A percentile compares a stretch with the other conserved stretches of the same genome.
These are phyloP conservation scores for Oreochromis grahami DNA, from an alignment of 2,797 vertebrate species.

Conservation along the genomic window DNA sequence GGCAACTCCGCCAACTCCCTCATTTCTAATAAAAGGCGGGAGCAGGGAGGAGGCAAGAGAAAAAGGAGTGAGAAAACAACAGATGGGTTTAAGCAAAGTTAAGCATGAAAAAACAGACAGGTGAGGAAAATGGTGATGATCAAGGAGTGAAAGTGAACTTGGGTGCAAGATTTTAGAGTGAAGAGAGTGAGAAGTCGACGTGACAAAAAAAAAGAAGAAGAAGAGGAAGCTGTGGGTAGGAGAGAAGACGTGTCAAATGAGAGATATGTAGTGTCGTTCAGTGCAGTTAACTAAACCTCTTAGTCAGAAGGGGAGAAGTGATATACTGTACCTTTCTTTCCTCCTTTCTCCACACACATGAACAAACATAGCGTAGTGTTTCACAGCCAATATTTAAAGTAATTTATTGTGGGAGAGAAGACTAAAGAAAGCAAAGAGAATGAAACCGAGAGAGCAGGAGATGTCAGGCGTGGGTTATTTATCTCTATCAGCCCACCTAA, in stretches of 20 bases:
- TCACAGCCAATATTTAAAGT: background rate
- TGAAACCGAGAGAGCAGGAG: background rate
- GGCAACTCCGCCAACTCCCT: slow-evolving; percentile 74
- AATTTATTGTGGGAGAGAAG: slow-evolving; percentile 7
- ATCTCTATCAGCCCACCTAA: slow-evolving; percentile 12
- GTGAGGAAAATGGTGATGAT: slow-evolving; percentile 11
- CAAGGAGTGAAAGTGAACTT: slow-evolving; percentile 4
- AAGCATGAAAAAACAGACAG: slow-evolving; percentile 3
- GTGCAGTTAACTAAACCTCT: slow-evolving; percentile 6
- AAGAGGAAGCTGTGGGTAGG: background rate
- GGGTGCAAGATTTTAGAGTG: background rate
- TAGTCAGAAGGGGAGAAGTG: background rate
- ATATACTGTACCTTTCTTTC: background rate
- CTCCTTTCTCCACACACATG: background rate
- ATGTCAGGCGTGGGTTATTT: slow-evolving; percentile 23
- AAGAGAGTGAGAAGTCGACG: background rate
- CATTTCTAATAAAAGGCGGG: slow-evolving; percentile 60
- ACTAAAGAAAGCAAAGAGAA: background rate
- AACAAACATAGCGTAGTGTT: background rate
- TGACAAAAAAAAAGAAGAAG: background rate
- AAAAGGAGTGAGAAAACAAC: slow-evolving; percentile 50
- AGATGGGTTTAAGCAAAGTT: slow-evolving; percentile 42
- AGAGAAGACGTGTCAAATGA: background rate
- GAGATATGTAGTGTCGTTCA: slow-evolving; percentile 3
- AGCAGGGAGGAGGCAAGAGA: slow-evolving; percentile 16